Base-by-base conservation (phyloP, 2,888 invertebrate species). In the Torymus aiolomorphi region DNA sequence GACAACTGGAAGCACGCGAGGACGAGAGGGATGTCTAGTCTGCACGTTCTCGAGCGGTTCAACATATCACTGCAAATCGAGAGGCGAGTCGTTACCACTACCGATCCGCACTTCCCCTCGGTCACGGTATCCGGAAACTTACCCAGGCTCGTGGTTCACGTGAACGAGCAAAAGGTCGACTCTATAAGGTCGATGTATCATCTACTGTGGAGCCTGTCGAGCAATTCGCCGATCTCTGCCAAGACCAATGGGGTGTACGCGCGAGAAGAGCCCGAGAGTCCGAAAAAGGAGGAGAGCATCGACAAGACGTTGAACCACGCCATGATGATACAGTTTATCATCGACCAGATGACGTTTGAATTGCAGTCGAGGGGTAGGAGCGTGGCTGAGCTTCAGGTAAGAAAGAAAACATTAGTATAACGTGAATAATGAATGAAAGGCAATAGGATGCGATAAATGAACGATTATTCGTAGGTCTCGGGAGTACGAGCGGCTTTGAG, bases 1-100 rank as follows among this genome's bases (percentile, higher is more conserved):
- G 97, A 98, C 88, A 96, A 96, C 90, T 97, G 97, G 96, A 94
- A 95, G 86, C 96, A 96, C 88, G 97, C 97, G 2, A 95, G 96
- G 86, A 93, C 95, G 24, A 95, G 96, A 89, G 95, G 95, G 57
- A 95, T 96, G 13, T 97, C 97, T 0, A 94, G 94, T 70, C 92
- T 97, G 84, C 98, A 98, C 87, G 93, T 98, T 49, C 91, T 98
- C 54, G 97, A 97, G 88, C 88, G 92, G 76, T 81, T 56, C 3
- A 92, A 92, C 81, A 93, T 92, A 83, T 92, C 92, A 0, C 85
- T 93, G 59, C 93, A 96, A 91, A 92, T 96, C 84, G 96, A 97
- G 90, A 92, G 97, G 75, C 93, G 97, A 83, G 93, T 96, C 84
- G 94, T 98, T 59, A 94, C 94, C 84, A 97, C 97, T 3, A 91